These are phyloP conservation scores for Punctoribates punctum DNA, from an alignment of 2,888 invertebrate genomes.

Conservation along the genomic window DNA sequence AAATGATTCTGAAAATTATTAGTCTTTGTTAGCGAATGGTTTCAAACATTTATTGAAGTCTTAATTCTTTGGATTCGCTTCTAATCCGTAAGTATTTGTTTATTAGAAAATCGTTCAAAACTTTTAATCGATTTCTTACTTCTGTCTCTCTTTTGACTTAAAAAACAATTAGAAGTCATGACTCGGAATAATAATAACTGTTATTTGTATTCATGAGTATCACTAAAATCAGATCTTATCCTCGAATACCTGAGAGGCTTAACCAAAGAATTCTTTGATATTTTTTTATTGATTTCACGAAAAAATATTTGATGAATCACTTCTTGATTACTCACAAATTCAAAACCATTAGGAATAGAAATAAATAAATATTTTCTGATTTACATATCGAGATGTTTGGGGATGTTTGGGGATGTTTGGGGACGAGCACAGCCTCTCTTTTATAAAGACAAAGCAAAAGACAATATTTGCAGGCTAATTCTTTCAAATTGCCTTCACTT, in stretches of 20 bases:
- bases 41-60: neutral
- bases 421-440: too few relatives aligned
- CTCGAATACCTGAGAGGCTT: neutral
- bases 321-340: too few relatives aligned
- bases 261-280: neutral
- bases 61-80: neutral
- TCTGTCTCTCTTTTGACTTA: neutral
- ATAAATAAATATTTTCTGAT: too few relatives aligned
- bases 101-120: neutral
- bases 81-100: neutral
- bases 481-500: too few relatives aligned
- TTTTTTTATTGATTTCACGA: neutral
- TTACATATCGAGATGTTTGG: too few relatives aligned
- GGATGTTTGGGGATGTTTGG: too few relatives aligned
- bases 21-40: neutral
- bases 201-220: neutral
- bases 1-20: constrained; percentile 13
- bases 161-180: neutral
- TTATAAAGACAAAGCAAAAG: too few relatives aligned
- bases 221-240: neutral
- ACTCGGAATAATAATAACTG: constrained; percentile 3
- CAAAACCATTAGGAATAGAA: too few relatives aligned
- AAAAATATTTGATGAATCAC: neutral
- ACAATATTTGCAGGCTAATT: too few relatives aligned
- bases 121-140: neutral